These are phyloP conservation scores for Halcyon leucocephala DNA, from an alignment of 2,797 vertebrate species.

Conservation along the genomic window DNA sequence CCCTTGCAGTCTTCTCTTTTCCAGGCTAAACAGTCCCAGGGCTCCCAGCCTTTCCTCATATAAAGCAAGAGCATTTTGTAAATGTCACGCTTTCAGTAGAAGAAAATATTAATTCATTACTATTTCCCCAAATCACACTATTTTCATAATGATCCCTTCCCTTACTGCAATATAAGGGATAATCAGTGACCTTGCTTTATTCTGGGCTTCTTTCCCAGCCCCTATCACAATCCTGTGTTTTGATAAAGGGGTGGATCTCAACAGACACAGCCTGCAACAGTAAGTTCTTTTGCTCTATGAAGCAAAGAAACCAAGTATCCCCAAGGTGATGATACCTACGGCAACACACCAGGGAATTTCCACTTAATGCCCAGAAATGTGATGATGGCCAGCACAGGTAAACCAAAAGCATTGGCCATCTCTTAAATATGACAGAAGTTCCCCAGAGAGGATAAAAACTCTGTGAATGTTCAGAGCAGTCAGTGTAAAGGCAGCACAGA, in stretches of 20 bases:
- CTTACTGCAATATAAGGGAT: not conserved
- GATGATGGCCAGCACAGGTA: not conserved
- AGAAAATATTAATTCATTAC: not conserved
- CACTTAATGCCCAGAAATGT: not conserved
- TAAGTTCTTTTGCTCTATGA: not conserved
- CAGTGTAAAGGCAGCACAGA: not conserved
- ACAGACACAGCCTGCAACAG: not conserved
- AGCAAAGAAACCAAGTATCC: not conserved
- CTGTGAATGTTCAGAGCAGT: not conserved
- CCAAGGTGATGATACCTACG: fast-evolving
- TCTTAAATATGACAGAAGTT: not conserved
- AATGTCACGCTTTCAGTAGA: no score
- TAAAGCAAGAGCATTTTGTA: not conserved
- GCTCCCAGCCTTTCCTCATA: not conserved
- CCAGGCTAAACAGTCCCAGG: no score
- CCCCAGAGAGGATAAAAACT: not conserved
- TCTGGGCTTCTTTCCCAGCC: not conserved
- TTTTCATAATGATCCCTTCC: not conserved
- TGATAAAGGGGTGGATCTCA: not conserved
- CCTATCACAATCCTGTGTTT: not conserved
- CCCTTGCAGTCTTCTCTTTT: no score
- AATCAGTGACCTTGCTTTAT: not conserved
- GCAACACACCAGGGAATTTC: not conserved
- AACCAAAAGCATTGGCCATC: not conserved
- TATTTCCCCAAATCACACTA: not conserved